Evolutionary conservation across 1,140 invertebrate genomes (phyloP).

Genomic region (Rhynchophorus ferrugineus): DNA sequence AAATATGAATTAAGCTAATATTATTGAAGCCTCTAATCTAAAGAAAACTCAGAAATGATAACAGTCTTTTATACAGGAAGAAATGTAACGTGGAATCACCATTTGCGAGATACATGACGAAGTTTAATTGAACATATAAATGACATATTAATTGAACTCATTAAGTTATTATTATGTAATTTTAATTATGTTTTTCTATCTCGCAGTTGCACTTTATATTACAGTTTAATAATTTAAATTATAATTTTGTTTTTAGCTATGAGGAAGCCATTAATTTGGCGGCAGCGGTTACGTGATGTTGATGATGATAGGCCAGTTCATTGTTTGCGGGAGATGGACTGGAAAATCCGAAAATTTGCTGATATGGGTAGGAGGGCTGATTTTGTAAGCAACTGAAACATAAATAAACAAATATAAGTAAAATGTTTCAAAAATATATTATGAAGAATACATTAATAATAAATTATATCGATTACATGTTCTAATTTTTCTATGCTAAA

Average conservation of each 20-base stretch:
- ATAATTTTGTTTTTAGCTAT: conserved; percentile 37
- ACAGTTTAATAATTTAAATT: neutral
- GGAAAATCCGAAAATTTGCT: conserved; percentile 39
- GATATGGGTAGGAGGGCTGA: conserved; percentile 37
- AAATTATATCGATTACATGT: no score
- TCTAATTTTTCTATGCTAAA: no score
- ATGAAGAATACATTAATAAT: no score
- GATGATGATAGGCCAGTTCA: conserved; percentile 59
- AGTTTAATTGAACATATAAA: no score
- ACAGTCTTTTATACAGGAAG: neutral
- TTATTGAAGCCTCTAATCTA: neutral
- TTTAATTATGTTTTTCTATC: no score
- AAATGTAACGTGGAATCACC: no score
- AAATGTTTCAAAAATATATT: no score
- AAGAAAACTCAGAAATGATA: neutral
- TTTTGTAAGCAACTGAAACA: conserved; percentile 35
- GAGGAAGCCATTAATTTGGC: conserved; percentile 74
- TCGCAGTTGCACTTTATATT: neutral
- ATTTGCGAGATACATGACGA: no score
- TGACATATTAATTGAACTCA: no score
- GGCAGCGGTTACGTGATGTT: conserved; percentile 70
- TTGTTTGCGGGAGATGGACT: conserved; percentile 24
- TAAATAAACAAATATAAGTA: conserved; percentile 2
- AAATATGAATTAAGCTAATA: neutral
- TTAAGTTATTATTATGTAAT: no score